Evolutionary conservation across 2,888 invertebrate species (phyloP).

Genomic region (Sesamia inferens): DNA sequence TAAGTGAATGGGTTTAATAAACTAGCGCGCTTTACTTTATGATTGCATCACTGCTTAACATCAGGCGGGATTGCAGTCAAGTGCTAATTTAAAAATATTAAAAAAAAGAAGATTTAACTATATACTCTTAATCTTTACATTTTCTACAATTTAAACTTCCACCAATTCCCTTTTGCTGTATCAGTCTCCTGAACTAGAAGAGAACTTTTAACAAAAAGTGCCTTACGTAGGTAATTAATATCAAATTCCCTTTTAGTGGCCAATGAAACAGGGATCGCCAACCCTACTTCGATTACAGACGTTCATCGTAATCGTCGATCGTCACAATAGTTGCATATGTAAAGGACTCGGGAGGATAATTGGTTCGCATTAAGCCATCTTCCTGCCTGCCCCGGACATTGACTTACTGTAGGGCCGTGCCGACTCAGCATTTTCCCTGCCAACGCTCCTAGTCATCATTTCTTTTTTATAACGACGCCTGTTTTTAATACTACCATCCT

Average conservation of each 20-base stretch:
- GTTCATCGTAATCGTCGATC: conserved; percentile 56
- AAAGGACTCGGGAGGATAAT: conserved; percentile 66
- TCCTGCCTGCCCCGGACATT: conserved; percentile 68
- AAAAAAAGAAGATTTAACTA: too few relatives aligned
- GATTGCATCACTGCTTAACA: too few relatives aligned
- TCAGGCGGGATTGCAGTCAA: too few relatives aligned
- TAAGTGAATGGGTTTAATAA: too few relatives aligned
- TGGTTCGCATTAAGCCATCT: conserved; percentile 69
- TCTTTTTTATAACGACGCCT: conserved; percentile 61
- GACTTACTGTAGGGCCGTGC: conserved; percentile 67
- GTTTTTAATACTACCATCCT: conserved; percentile 57
- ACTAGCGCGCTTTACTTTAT: too few relatives aligned
- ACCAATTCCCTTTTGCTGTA: background rate
- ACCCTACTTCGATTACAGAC: conserved; percentile 56
- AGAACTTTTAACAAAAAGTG: conserved; percentile 48
- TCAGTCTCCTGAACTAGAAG: background rate
- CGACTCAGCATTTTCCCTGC: conserved; percentile 57
- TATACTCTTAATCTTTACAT: background rate
- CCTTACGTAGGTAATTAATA: conserved; percentile 58
- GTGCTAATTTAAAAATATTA: too few relatives aligned
- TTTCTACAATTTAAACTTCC: conserved; percentile 2
- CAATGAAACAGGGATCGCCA: conserved; percentile 51
- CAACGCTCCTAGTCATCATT: conserved; percentile 58
- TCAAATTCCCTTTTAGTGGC: conserved; percentile 46
- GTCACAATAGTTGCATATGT: conserved; percentile 59